phyloP scores from a whole-genome alignment of 35 echinoderm and acorn worm species.

The Apostichopus japonicus region DNA sequence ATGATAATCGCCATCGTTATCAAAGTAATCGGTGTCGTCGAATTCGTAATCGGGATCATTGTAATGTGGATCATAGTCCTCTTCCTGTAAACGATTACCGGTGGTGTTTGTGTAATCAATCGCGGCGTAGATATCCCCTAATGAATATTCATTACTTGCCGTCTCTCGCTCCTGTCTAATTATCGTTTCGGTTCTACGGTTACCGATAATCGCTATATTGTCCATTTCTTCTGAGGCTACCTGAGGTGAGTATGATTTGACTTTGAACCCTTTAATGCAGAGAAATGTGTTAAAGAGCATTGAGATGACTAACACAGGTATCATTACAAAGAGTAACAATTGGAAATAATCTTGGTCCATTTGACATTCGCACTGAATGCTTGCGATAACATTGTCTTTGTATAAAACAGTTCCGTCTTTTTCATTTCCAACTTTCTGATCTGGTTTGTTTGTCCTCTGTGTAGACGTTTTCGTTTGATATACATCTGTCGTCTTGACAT shows the following conservation, averaged over 20 bases:
- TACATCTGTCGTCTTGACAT: background rate
- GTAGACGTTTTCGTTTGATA: background rate
- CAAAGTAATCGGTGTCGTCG: constrained; percentile 50
- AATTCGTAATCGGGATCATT: background rate
- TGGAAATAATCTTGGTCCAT: constrained; percentile 32
- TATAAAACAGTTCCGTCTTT: too few relatives aligned
- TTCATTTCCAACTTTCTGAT: background rate
- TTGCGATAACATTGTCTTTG: background rate
- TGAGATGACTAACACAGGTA: constrained; percentile 18
- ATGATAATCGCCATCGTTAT: background rate
- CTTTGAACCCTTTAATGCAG: constrained; percentile 1
- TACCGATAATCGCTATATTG: constrained; percentile 28
- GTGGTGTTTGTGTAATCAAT: background rate
- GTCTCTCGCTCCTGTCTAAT: constrained; percentile 35
- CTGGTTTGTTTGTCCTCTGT: background rate
- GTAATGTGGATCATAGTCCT: background rate
- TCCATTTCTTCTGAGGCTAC: background rate
- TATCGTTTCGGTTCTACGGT: constrained; percentile 25
- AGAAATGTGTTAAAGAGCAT: constrained; percentile 39
- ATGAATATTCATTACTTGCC: constrained; percentile 41
- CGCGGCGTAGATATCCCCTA: constrained; percentile 20
- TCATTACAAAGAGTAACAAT: constrained; percentile 14
- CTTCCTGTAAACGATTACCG: background rate
- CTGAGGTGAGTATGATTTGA: background rate
- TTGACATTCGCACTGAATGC: constrained; percentile 39